These are phyloP conservation scores for Meloe dianella DNA, from an alignment of 2,888 invertebrate species.

Conservation along the genomic window DNA sequence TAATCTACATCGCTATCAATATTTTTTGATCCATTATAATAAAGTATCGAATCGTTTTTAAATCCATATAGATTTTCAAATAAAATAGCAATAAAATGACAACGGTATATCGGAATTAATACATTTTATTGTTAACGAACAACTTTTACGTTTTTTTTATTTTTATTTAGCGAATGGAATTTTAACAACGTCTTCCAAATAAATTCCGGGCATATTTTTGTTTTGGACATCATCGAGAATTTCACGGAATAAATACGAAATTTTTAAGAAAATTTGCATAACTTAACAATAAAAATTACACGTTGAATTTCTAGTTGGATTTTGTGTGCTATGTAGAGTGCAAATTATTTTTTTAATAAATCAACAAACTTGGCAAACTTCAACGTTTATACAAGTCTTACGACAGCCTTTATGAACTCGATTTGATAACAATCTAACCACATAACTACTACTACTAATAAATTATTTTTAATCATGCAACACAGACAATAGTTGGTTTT, in stretches of 20 bases:
- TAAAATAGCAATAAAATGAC: not conserved
- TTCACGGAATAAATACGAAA: not conserved
- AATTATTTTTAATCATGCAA: not conserved
- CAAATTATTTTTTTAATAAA: not conserved
- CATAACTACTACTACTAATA: not conserved
- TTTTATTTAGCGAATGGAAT: not conserved
- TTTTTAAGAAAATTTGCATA: not conserved
- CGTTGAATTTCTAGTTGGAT: not conserved
- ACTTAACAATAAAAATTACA: not conserved
- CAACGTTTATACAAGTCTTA: not conserved
- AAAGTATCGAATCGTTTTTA: not conserved
- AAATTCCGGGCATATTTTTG: not conserved
- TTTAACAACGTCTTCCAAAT: not conserved
- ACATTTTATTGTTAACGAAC: not conserved
- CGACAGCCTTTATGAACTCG: not conserved
- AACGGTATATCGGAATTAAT: conserved; percentile 1
- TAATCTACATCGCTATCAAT: not conserved
- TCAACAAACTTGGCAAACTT: not conserved
- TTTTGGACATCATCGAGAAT: not conserved
- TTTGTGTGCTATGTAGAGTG: not conserved
- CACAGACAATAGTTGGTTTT: not conserved
- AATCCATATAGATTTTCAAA: not conserved
- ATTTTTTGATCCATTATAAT: not conserved
- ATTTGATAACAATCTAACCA: not conserved
- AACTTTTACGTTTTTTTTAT: not conserved